Percentiles rank a stretch among this genome's conserved stretches.
These are phyloP conservation scores for Bradysia coprophila DNA, from an alignment of 1,140 invertebrate species.

Conservation along the genomic window DNA sequence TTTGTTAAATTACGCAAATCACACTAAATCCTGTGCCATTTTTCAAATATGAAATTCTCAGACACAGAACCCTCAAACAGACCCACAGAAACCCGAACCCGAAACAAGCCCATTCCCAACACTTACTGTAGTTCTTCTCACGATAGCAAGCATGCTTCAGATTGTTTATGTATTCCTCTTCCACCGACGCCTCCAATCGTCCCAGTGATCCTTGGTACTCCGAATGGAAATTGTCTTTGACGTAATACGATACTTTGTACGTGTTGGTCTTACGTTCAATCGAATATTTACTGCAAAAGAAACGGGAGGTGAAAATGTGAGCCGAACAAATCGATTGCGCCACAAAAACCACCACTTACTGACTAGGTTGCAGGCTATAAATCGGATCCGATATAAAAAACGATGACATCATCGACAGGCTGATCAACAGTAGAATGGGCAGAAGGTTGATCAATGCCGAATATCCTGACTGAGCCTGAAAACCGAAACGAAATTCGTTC, in stretches of 20 bases:
- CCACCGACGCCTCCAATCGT: conserved; percentile 80
- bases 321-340: too few relatives aligned
- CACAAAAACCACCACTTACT: too few relatives aligned
- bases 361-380: conserved; percentile 65
- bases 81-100: too few relatives aligned
- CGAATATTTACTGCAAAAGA: conserved; percentile 54
- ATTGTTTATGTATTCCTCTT: conserved; percentile 84
- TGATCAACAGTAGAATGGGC: conserved; percentile 71
- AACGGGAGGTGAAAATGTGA: too few relatives aligned
- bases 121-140: conserved; percentile 67
- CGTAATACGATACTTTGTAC: conserved; percentile 75
- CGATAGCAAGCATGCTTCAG: conserved; percentile 79
- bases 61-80: too few relatives aligned
- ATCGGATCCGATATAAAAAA: conserved; percentile 89
- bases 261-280: conserved; percentile 54
- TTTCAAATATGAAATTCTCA: too few relatives aligned
- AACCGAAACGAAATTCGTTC: conserved; percentile 9
- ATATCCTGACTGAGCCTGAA: neutral
- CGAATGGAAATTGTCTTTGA: conserved; percentile 87
- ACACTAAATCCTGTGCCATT: too few relatives aligned
- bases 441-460: conserved; percentile 3
- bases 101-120: too few relatives aligned
- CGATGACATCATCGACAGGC: conserved; percentile 83
- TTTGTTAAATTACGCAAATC: too few relatives aligned
- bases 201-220: conserved; percentile 84